Percentiles rank a stretch among this genome's conserved stretches.
Evolutionary conservation across 2,113 vertebrate genomes (phyloP).

Genomic region (Poeciliopsis prolifica): DNA sequence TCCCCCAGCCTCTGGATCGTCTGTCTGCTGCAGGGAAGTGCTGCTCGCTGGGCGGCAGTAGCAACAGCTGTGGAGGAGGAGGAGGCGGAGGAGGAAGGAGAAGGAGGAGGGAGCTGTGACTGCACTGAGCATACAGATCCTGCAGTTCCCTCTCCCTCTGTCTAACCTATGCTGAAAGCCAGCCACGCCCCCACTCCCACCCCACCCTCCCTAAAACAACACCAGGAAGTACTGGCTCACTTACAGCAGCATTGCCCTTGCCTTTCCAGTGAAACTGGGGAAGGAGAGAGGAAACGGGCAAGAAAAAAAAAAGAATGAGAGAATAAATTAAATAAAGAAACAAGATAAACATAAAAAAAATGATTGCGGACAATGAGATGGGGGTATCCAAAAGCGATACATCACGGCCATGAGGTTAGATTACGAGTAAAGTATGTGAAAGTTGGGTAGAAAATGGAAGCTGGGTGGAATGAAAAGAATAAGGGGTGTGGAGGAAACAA

Average conservation of each 20-base stretch:
- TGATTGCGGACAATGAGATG: neutral
- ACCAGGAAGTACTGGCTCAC: slow-evolving; percentile 75
- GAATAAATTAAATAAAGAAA: slow-evolving; percentile 29
- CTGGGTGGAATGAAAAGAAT: slow-evolving; percentile 38
- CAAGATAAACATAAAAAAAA: slow-evolving; percentile 6
- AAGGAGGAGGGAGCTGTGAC: slow-evolving; percentile 53
- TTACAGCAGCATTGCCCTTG: slow-evolving; percentile 65
- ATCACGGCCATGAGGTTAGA: neutral
- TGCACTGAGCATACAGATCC: slow-evolving; percentile 66
- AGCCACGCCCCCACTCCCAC: slow-evolving; percentile 67
- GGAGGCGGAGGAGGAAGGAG: slow-evolving; percentile 46
- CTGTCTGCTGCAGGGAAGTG: slow-evolving; percentile 70
- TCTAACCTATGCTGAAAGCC: slow-evolving; percentile 41
- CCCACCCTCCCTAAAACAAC: slow-evolving; percentile 50
- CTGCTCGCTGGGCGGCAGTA: slow-evolving; percentile 68
- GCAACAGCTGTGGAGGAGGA: slow-evolving; percentile 75
- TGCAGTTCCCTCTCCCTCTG: slow-evolving; percentile 67
- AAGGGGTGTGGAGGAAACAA: slow-evolving; percentile 24
- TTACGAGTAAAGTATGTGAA: neutral
- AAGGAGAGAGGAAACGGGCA: slow-evolving; percentile 29
- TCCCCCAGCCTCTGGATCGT: slow-evolving; percentile 66
- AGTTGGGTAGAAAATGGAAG: slow-evolving; percentile 15
- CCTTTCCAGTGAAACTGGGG: slow-evolving; percentile 48
- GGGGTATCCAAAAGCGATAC: slow-evolving; percentile 9
- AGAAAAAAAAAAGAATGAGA: slow-evolving; percentile 15